A percentile compares a stretch with the other conserved stretches of the same genome.
Evolutionary conservation across 2,888 invertebrate genomes (phyloP).

Genomic region (Plebejus argus): DNA sequence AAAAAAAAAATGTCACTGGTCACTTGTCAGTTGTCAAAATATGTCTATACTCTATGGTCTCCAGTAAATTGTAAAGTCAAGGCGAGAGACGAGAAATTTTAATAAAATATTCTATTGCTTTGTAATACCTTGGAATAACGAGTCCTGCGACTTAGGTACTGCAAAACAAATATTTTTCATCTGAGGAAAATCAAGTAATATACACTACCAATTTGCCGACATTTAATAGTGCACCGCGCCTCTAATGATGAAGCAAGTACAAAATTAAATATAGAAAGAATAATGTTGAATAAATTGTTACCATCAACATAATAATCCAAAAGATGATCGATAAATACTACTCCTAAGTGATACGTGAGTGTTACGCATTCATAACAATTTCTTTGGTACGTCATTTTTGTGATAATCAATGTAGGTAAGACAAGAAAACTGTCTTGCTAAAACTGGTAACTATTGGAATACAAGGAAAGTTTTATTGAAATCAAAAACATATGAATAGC

Average conservation of each 20-base stretch:
- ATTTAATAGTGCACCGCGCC: not conserved
- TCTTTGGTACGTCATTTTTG: not conserved
- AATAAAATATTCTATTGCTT: not conserved
- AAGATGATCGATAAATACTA: not conserved
- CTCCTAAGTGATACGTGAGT: not conserved
- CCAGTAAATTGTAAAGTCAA: conserved; percentile 11
- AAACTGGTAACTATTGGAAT: not conserved
- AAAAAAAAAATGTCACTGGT: too few relatives aligned
- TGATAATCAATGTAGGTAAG: conserved; percentile 7
- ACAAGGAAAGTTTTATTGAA: not conserved
- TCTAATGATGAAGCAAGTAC: not conserved
- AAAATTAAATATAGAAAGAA: conserved; percentile 28
- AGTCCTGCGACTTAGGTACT: not conserved
- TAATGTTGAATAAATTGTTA: conserved; percentile 3
- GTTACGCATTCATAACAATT: conserved; percentile 7
- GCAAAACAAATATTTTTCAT: not conserved
- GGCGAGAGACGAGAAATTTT: not conserved
- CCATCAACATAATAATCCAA: not conserved
- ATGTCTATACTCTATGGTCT: not conserved
- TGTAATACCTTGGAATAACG: not conserved
- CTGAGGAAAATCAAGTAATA: not conserved
- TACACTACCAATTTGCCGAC: not conserved
- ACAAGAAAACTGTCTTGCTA: not conserved
- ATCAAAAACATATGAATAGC: conserved; percentile 13
- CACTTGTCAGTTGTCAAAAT: not conserved